Percentiles rank a stretch among this genome's conserved stretches.
Evolutionary conservation across 2,888 invertebrate genomes (phyloP).

Genomic region (Hetaerina titia): DNA sequence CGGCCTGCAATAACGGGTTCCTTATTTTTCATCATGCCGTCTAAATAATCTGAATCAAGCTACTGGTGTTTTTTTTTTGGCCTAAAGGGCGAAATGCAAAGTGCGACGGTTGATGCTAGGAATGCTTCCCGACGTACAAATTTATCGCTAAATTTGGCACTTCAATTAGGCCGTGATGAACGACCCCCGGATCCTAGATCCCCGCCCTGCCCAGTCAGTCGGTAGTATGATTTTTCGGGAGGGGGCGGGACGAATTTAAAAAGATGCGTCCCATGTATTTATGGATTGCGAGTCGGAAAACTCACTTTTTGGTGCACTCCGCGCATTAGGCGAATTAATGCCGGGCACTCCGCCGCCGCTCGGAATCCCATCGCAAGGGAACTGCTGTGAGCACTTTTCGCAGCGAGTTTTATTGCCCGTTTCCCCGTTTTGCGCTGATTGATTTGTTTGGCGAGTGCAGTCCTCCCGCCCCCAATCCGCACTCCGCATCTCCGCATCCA

Average conservation of each 20-base stretch:
- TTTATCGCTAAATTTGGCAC: not conserved
- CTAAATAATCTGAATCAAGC: not conserved
- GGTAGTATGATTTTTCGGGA: not conserved
- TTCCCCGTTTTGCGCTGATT: not conserved
- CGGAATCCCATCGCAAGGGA: not conserved
- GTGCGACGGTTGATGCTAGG: not conserved
- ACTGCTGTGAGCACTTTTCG: not conserved
- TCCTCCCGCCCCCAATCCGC: not conserved
- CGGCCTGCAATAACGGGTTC: too few species aligned
- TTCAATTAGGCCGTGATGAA: slow-evolving; percentile 6
- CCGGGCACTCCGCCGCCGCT: not conserved
- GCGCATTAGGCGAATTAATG: not conserved
- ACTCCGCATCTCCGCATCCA: not conserved
- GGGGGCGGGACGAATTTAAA: not conserved
- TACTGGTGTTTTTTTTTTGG: not conserved
- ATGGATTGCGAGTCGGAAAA: not conserved
- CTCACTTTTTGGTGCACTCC: not conserved
- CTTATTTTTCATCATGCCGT: not conserved
- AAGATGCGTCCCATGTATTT: not conserved
- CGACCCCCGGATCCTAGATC: not conserved
- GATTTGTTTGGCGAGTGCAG: slow-evolving; percentile 10
- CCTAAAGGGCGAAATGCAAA: not conserved
- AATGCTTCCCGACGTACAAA: not conserved
- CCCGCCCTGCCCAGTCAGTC: too few species aligned
- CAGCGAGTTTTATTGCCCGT: not conserved